Conservation (phyloP, 2,888 invertebrate species). For the Oligia fasciuncula region DNA sequence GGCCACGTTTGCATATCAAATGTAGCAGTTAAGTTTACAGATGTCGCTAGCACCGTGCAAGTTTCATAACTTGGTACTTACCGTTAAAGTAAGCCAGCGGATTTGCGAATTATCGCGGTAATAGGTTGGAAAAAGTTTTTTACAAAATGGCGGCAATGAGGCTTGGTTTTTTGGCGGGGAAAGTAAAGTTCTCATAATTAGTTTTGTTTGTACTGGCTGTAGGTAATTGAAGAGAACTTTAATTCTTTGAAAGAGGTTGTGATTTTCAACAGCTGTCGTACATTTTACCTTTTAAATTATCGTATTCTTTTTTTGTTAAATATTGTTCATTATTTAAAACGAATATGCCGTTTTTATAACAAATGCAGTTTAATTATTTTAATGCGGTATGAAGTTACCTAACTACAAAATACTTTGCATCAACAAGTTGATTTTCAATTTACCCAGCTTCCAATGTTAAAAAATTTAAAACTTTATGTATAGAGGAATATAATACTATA, state of each 20-base stretch:
- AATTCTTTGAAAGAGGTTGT: neutral
- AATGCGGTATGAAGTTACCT: neutral
- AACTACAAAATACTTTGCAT: neutral
- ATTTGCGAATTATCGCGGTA: slow-evolving; percentile 51
- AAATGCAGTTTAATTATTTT: neutral
- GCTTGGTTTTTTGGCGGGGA: neutral
- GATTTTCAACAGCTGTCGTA: neutral
- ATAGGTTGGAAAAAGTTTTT: slow-evolving; percentile 19
- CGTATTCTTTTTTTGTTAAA: neutral
- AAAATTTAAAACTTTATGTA: neutral
- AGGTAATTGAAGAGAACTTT: neutral
- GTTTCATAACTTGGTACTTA: slow-evolving; percentile 61
- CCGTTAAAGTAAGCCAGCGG: slow-evolving; percentile 29
- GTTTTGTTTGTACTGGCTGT: no score
- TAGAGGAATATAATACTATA: slow-evolving; percentile 21
- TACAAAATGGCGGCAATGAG: neutral
- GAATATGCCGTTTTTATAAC: neutral
- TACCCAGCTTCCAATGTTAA: neutral
- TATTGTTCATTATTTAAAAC: slow-evolving; percentile 1
- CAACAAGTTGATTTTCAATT: slow-evolving; percentile 2
- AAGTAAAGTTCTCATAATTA: neutral
- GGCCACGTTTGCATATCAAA: slow-evolving; percentile 74
- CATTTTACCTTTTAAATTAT: neutral
- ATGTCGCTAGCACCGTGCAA: slow-evolving; percentile 64
- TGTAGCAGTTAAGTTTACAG: slow-evolving; percentile 61